These are phyloP conservation scores for Stenchaetothrips biformis DNA, from an alignment of 2,888 invertebrate genomes.

Conservation along the genomic window DNA sequence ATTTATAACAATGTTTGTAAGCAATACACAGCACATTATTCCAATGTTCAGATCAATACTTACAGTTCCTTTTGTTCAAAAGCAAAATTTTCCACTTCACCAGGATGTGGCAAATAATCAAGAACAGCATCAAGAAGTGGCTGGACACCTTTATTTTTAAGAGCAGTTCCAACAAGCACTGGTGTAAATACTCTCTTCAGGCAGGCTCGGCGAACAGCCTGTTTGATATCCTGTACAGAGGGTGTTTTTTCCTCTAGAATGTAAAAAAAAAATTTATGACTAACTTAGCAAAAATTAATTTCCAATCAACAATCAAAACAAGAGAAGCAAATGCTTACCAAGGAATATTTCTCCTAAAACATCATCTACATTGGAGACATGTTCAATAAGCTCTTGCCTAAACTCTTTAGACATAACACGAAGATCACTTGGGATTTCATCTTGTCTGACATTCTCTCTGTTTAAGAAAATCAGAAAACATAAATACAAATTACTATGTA, in stretches of 20 bases:
- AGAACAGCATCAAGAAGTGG: slow-evolving; percentile 86
- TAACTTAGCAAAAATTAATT: neutral
- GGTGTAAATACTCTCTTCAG: slow-evolving; percentile 81
- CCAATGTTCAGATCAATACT: neutral
- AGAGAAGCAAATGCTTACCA: slow-evolving; percentile 43
- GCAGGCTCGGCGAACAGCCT: slow-evolving; percentile 77
- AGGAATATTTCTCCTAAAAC: slow-evolving; percentile 86
- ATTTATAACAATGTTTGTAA: neutral
- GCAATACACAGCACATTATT: neutral
- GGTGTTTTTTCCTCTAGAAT: slow-evolving; percentile 68
- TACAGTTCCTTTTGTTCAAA: slow-evolving; percentile 46
- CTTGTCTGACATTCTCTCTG: slow-evolving; percentile 65
- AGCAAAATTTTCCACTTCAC: slow-evolving; percentile 78
- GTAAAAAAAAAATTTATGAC: slow-evolving; percentile 28
- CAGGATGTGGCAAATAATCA: slow-evolving; percentile 88
- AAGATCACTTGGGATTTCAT: slow-evolving; percentile 81
- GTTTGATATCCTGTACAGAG: slow-evolving; percentile 68
- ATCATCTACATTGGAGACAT: slow-evolving; percentile 92
- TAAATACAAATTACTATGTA: slow-evolving; percentile 29
- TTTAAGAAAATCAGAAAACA: too few species aligned
- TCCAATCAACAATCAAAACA: neutral
- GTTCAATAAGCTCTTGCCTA: slow-evolving; percentile 86
- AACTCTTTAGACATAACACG: slow-evolving; percentile 64
- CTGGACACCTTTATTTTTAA: slow-evolving; percentile 98
- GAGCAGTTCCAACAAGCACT: slow-evolving; percentile 87